Conservation (phyloP, 2,113 vertebrate species). For the Carassius carassius region DNA sequence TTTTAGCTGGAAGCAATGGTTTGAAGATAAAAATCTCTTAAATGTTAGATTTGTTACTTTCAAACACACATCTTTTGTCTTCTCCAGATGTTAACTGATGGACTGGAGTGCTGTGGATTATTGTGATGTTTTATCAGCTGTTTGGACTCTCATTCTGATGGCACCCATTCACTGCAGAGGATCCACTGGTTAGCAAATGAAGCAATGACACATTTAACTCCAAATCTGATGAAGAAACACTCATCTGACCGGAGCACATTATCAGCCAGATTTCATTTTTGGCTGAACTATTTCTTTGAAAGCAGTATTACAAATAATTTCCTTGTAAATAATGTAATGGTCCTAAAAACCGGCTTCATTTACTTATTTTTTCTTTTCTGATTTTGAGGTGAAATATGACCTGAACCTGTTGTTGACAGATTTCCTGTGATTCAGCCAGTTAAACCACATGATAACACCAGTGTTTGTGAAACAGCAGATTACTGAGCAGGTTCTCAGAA, state of each 20-base stretch:
- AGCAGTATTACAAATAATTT: not conserved
- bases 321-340: not conserved
- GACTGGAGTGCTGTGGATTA: not conserved
- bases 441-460: not conserved
- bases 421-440: slow-evolving; percentile 8
- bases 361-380: not conserved
- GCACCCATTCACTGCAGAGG: too few relatives aligned
- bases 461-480: not conserved
- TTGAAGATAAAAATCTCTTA: too few relatives aligned
- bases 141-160: not conserved
- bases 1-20: too few relatives aligned
- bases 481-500: not conserved
- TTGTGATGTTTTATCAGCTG: not conserved
- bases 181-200: too few relatives aligned
- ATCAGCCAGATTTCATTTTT: not conserved
- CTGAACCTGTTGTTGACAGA: not conserved
- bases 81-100: not conserved
- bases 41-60: too few relatives aligned
- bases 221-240: too few relatives aligned
- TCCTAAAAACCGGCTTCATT: not conserved
- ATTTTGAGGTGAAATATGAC: not conserved
- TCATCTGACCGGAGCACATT: not conserved
- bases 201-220: too few relatives aligned
- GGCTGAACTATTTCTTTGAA: too few relatives aligned
- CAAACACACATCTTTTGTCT: too few relatives aligned